Base-by-base conservation (phyloP, 2,888 invertebrate species). In the Temnothorax rugatulus region DNA sequence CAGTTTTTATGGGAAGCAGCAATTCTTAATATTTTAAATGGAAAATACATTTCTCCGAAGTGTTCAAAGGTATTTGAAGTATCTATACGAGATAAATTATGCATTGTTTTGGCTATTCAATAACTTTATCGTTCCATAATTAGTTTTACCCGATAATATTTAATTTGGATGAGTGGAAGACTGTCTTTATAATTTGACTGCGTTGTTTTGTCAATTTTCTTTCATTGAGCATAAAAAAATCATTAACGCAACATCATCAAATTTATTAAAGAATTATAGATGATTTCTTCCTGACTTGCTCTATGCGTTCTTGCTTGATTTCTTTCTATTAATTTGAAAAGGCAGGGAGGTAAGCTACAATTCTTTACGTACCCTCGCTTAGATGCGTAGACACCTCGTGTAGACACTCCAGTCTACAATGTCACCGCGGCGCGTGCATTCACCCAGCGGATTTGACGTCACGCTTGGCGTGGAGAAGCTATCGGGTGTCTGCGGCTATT, bases 401-500 rank as follows among this genome's bases (percentile, higher is more conserved):
- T 85, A 64, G 41, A 59, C 57, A 29, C 50, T 64, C 13, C 76
- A 1, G 44, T 74, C 44, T 54, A 21, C n/a, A 64, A 25, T n/a
- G 66, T 71, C 69, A 47, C 47, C 61, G 9, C 29, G 66, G 11
- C 69, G 83, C 82, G 63, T 86, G 83, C 81, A 63, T 47, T 69
- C 61, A 74, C 52, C 41, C 74, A 61, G 38, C 71, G 38, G 44
- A 61, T 75, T 44, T 71, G 74, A 75, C 89, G 84, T 87, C 82
- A 86, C 68, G 84, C 84, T 81, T 25, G 81, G 47, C 59, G 68
- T 84, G 84, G 83, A 82, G 85, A 84, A 88, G 90, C 90, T 91
- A 92, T 92, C 92, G 88, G 87, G 85, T 92, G 91, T 91, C 92
- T 87, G 91, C 82, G 86, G 89, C 92, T 90, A 92, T 92, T 92